These are phyloP conservation scores for Leptura quadrifasciata DNA, from an alignment of 2,888 invertebrate species.

Conservation along the genomic window DNA sequence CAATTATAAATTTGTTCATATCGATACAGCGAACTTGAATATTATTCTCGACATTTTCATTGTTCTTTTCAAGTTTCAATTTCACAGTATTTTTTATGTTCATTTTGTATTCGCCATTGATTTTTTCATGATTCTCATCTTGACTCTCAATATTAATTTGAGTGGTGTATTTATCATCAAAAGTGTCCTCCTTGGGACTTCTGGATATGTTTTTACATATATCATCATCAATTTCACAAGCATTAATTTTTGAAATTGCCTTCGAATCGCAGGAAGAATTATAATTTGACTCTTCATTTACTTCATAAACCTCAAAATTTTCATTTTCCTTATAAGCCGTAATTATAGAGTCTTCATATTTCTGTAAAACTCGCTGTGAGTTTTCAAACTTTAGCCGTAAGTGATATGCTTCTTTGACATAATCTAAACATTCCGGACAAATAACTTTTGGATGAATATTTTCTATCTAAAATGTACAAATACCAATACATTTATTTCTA, in stretches of 20 bases:
- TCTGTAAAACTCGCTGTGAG: constrained; percentile 1
- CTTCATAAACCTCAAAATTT: constrained; percentile 8
- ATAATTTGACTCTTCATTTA: background rate
- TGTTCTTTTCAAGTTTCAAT: background rate
- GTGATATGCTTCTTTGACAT: background rate
- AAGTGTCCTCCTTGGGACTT: background rate
- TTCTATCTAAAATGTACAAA: constrained; percentile 8
- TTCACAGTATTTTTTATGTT: background rate
- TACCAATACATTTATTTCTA: background rate
- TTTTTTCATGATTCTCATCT: background rate
- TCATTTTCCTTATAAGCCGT: background rate
- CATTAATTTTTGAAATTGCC: background rate
- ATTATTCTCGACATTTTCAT: background rate
- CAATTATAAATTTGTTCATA: constrained; percentile 14
- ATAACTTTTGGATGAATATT: background rate
- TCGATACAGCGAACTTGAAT: constrained; percentile 10
- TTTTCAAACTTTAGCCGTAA: background rate
- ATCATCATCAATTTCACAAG: no score
- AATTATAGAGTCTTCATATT: constrained; percentile 9
- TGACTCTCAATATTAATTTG: background rate
- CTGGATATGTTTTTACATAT: background rate
- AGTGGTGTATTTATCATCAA: background rate
- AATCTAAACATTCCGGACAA: constrained; percentile 11
- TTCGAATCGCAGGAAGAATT: background rate
- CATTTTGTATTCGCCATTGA: background rate